Conservation (phyloP, 2,888 invertebrate species). For the Phragmatobia fuliginosa region DNA sequence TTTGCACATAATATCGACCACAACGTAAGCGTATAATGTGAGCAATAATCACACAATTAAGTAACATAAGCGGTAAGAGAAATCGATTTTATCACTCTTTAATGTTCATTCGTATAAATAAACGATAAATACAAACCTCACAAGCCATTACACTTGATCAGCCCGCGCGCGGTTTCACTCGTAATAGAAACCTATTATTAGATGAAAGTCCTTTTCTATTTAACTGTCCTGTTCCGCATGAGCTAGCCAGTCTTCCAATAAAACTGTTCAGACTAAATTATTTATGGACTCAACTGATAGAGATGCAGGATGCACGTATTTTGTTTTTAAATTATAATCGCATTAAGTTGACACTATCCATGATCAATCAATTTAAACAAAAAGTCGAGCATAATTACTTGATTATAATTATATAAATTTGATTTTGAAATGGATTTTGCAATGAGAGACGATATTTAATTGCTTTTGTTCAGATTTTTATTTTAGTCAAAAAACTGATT, state of each 20-base stretch:
- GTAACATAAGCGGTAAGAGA: slow-evolving; percentile 18
- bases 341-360: not conserved
- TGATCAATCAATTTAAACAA: not conserved
- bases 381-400: too few relatives aligned
- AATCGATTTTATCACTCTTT: slow-evolving; percentile 29
- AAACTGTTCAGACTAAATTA: slow-evolving; percentile 25
- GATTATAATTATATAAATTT: too few relatives aligned
- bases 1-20: not conserved
- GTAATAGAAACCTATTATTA: slow-evolving; percentile 52
- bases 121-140: slow-evolving; percentile 34
- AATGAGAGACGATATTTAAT: too few relatives aligned
- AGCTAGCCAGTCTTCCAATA: slow-evolving; percentile 33
- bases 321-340: not conserved
- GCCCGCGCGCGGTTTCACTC: slow-evolving; percentile 52
- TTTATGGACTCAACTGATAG: slow-evolving; percentile 12
- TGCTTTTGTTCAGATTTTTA: too few relatives aligned
- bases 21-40: not conserved
- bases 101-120: slow-evolving; percentile 37
- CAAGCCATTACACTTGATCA: slow-evolving; percentile 38
- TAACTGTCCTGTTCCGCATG: slow-evolving; percentile 47
- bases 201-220: slow-evolving; percentile 62
- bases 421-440: too few relatives aligned
- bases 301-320: not conserved
- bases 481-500: too few relatives aligned
- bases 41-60: slow-evolving; percentile 6